Percentiles rank a stretch among this genome's conserved stretches.
These are phyloP conservation scores for Steromphala cineraria DNA, from an alignment of 2,888 invertebrate genomes.

Conservation along the genomic window DNA sequence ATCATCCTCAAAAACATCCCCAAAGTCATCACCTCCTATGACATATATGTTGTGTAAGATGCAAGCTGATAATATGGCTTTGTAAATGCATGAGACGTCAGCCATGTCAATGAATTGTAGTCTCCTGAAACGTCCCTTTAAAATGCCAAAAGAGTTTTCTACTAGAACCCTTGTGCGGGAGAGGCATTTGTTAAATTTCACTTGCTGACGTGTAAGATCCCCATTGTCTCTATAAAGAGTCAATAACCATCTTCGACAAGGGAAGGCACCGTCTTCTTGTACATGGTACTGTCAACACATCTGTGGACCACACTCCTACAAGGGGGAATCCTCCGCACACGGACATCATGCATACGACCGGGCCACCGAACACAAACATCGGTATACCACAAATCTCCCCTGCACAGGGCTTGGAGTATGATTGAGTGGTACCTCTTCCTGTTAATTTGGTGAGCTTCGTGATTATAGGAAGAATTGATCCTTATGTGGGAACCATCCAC, in stretches of 20 bases:
- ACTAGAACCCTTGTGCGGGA: background rate
- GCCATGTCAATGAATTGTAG: constrained; percentile 21
- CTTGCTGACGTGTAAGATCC: constrained; percentile 19
- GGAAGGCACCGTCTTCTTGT: constrained; percentile 33
- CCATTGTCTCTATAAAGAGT: constrained; percentile 33
- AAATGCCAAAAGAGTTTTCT: too few species aligned
- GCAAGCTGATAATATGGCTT: constrained; percentile 34
- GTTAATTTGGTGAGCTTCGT: constrained; percentile 27
- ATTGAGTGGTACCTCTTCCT: constrained; percentile 29
- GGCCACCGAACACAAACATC: constrained; percentile 28
- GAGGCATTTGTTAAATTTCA: constrained; percentile 28
- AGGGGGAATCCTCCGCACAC: constrained; percentile 25
- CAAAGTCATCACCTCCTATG: constrained; percentile 31
- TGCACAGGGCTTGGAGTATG: constrained; percentile 32
- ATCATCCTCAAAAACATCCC: constrained; percentile 30
- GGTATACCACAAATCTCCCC: constrained; percentile 19
- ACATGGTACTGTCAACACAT: constrained; percentile 11
- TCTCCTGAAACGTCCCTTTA: too few species aligned
- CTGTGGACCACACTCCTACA: background rate
- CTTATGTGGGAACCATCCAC: constrained; percentile 27
- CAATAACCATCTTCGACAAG: constrained; percentile 24
- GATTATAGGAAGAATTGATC: constrained; percentile 21
- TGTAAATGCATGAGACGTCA: constrained; percentile 15
- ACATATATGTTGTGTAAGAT: constrained; percentile 41
- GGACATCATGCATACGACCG: constrained; percentile 27